Evolutionary conservation across 2,797 vertebrate species (phyloP), one percentile per base, ranked within the genome.

Genomic region (Geotrypetes seraphini): DNA sequence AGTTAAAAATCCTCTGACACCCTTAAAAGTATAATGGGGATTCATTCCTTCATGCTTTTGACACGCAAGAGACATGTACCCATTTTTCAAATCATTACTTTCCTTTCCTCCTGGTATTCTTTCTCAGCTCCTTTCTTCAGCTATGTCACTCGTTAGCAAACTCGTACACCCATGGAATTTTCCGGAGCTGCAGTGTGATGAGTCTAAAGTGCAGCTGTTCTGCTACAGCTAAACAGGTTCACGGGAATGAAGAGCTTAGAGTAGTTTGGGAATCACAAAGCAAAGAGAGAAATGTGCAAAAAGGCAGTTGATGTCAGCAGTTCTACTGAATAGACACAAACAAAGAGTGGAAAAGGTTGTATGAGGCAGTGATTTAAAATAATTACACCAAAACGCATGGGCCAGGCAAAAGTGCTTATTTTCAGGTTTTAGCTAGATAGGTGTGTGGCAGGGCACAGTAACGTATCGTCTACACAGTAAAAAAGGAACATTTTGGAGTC

Each of bases 221-320:
- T 65, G 47, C 48, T 60, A 48, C 57, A 70, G 53, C 51, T 64
- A 62, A 70, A 66, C 43, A 67, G 52, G 43, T 66, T 69, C 41
- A 28, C 51, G 54, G 47, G 54, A 69, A 72, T 60, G 67, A 58
- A 66, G 55, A 58, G 59, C 66, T 76, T 59, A 66, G 36, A 74
- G 65, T 56, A 75, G 78, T 75, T 73, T 75, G 53, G 60, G 68
- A 69, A 63, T 66, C 73, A 50, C 11, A 45, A 68, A 66, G 60
- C 60, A 75, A 66, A 69, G 50, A 67, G 52, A 57, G 57, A 57
- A 71, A 70, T 63, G 53, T 58, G 62, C 63, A 66, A 68, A 70
- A 60, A 66, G 59, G 57, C 54, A 71, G 53, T 63, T 68, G 58
- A 69, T 75, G 61, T 60, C 64, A 72, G 55, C 68, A 49, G 30